These are phyloP conservation scores for Oreochromis mossambicus DNA, from an alignment of 2,797 vertebrate species.

Conservation along the genomic window DNA sequence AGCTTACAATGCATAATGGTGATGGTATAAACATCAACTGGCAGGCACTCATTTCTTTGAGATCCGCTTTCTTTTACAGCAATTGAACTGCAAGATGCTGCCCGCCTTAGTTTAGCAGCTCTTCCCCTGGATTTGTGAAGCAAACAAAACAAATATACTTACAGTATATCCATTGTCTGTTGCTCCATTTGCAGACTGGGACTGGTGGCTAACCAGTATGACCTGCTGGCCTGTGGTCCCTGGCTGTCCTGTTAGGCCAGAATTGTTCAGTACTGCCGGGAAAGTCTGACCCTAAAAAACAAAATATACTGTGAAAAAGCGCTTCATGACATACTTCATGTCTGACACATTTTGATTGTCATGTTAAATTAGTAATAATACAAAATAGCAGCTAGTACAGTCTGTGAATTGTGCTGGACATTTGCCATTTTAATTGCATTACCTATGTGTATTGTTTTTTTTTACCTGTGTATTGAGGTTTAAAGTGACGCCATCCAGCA, in stretches of 20 bases:
- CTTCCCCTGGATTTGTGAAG: background rate
- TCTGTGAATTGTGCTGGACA: background rate
- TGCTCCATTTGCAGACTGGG: constrained; percentile 71
- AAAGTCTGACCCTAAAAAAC: constrained; percentile 83
- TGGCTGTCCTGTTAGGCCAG: constrained; percentile 77
- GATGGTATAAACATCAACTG: background rate
- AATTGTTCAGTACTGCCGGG: constrained; percentile 85
- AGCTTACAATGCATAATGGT: background rate
- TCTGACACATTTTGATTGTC: background rate
- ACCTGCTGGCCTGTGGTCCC: constrained; percentile 82
- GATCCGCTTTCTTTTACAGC: background rate
- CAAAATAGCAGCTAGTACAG: background rate
- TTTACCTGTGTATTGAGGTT: constrained; percentile 80
- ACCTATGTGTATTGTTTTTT: background rate
- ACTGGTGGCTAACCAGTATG: constrained; percentile 87
- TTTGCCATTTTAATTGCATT: background rate
- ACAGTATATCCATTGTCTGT: constrained; percentile 84
- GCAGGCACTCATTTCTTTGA: background rate
- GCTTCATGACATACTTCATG: background rate
- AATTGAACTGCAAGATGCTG: background rate
- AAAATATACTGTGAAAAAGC: background rate
- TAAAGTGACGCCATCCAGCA: constrained; percentile 92
- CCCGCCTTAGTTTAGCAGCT: background rate
- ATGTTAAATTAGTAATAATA: background rate
- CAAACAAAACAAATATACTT: constrained; percentile 26